phyloP scores from a whole-genome alignment of 2,113 vertebrate genomes.

The Antigone vipio region DNA sequence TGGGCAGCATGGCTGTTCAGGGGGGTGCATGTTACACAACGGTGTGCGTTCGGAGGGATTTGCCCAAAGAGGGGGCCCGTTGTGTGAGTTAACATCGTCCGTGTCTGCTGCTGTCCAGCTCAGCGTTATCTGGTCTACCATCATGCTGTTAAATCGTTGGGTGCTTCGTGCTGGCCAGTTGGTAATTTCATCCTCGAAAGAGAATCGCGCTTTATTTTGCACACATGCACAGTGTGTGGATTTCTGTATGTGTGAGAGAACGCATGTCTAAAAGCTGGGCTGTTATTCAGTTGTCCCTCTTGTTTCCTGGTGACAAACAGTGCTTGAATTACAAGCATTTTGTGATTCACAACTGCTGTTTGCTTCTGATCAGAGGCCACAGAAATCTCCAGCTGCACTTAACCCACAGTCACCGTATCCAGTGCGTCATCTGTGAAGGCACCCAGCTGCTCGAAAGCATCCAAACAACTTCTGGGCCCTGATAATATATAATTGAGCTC shows the following conservation, averaged over 20 bases:
- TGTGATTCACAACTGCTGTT: slow-evolving; percentile 19
- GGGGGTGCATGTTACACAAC: background rate
- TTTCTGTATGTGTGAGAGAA: background rate
- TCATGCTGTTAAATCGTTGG: background rate
- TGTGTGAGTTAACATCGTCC: background rate
- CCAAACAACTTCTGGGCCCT: slow-evolving; percentile 26
- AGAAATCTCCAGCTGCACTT: slow-evolving; percentile 44
- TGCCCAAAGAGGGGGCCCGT: too few relatives aligned
- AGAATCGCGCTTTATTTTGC: background rate
- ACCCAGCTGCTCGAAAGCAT: slow-evolving; percentile 47
- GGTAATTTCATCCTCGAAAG: background rate
- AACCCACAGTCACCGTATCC: slow-evolving; percentile 9
- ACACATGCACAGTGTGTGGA: background rate
- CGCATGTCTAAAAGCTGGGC: background rate
- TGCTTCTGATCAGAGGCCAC: slow-evolving; percentile 38
- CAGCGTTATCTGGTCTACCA: background rate
- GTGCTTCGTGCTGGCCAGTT: background rate
- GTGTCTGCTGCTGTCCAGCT: background rate
- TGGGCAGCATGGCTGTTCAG: background rate
- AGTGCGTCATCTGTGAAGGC: slow-evolving; percentile 14
- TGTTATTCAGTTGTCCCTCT: background rate
- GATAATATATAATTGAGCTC: slow-evolving; percentile 28
- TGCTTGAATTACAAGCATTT: slow-evolving; percentile 16
- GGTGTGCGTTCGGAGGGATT: background rate
- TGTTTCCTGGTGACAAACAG: background rate